Conservation (phyloP, 1,140 invertebrate species). For the Panagrolaimus sp. region DNA sequence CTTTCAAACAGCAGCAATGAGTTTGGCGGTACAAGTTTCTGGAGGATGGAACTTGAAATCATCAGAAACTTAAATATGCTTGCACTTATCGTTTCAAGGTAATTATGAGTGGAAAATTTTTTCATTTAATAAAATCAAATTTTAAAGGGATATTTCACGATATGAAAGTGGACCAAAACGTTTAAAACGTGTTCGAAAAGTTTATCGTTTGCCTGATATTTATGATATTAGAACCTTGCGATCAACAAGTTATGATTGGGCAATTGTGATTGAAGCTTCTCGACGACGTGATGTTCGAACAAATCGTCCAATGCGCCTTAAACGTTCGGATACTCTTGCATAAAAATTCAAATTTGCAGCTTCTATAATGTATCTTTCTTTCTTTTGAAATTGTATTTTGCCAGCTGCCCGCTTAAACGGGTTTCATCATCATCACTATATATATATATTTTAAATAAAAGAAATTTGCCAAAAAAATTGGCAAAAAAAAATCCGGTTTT, state of each 20-base stretch:
- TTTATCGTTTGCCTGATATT: conserved; percentile 45
- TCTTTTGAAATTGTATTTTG: no score
- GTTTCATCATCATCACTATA: no score
- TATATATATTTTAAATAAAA: no score
- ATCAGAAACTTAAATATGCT: conserved; percentile 41
- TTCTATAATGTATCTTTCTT: no score
- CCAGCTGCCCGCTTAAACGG: no score
- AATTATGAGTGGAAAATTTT: conserved; percentile 10
- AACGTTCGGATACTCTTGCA: conserved; percentile 15
- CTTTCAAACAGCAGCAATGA: conserved; percentile 42
- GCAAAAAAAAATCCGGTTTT: no score
- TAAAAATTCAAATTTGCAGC: background rate
- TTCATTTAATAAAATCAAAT: no score
- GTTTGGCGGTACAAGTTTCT: conserved; percentile 44
- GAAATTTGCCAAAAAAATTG: no score
- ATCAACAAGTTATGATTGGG: conserved; percentile 49
- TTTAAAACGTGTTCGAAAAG: conserved; percentile 48
- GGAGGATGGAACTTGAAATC: conserved; percentile 46
- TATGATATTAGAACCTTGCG: conserved; percentile 46
- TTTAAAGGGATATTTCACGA: conserved; percentile 28
- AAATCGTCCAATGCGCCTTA: conserved; percentile 13
- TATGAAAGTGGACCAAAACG: conserved; percentile 29
- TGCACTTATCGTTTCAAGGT: conserved; percentile 39
- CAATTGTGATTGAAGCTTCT: conserved; percentile 47
- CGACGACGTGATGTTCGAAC: conserved; percentile 26